These are phyloP conservation scores for Mythimna loreyi DNA, from an alignment of 2,888 invertebrate genomes.

Conservation along the genomic window DNA sequence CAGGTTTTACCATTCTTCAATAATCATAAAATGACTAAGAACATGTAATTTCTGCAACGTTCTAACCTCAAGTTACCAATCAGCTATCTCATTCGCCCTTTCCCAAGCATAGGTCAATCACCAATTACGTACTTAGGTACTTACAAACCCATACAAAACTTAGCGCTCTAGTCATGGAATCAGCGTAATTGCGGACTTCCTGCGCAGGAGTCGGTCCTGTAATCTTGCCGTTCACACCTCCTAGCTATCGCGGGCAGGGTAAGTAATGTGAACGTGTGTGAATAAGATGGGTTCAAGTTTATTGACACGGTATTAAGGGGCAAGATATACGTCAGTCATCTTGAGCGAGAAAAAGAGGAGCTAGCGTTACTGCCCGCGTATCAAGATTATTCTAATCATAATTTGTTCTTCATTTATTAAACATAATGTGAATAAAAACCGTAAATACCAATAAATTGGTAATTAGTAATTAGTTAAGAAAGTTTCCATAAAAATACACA, in stretches of 20 bases:
- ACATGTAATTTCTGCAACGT: constrained; percentile 25
- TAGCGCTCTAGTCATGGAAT: constrained; percentile 43
- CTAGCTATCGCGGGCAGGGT: constrained; percentile 35
- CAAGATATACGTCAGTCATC: too few species aligned
- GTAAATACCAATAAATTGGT: too few species aligned
- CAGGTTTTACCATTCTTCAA: constrained; percentile 6
- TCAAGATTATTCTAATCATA: too few species aligned
- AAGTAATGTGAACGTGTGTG: constrained; percentile 17
- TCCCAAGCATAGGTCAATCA: constrained; percentile 43
- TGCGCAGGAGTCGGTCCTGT: constrained; percentile 81
- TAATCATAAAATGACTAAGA: constrained; percentile 41
- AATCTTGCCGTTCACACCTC: constrained; percentile 46
- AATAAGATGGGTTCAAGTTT: neutral
- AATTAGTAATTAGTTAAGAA: too few species aligned
- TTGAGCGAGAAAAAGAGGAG: too few species aligned
- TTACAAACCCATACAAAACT: constrained; percentile 47
- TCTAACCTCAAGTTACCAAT: constrained; percentile 25
- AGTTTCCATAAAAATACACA: too few species aligned
- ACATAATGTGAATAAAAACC: too few species aligned
- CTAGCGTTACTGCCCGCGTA: too few species aligned
- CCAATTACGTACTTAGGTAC: constrained; percentile 49
- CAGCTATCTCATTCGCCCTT: constrained; percentile 26
- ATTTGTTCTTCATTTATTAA: too few species aligned
- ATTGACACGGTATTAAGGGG: neutral
- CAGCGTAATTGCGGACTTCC: constrained; percentile 83